Evolutionary conservation across 2,113 vertebrate genomes (phyloP).

Genomic region (Sapayoa aenigma): DNA sequence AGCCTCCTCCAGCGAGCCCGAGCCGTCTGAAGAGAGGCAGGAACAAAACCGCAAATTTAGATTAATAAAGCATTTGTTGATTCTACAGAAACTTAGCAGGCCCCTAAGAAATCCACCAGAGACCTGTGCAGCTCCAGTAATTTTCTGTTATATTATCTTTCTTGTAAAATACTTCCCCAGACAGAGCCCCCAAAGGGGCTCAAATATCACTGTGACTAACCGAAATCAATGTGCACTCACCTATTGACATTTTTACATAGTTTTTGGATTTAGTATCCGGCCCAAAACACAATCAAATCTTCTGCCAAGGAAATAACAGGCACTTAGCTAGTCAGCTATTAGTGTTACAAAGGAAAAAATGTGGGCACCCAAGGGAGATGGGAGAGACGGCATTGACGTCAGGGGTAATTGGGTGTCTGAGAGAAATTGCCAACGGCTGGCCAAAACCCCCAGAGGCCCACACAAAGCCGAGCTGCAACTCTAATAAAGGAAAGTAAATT

Average conservation of each 20-base stretch:
- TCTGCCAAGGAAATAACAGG: slow-evolving; percentile 86
- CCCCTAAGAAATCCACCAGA: slow-evolving; percentile 81
- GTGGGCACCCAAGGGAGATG: slow-evolving; percentile 94
- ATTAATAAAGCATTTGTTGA: slow-evolving; percentile 87
- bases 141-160: slow-evolving; percentile 86
- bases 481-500: slow-evolving; percentile 89
- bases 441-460: slow-evolving; percentile 82
- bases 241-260: slow-evolving; percentile 88
- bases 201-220: slow-evolving; percentile 85
- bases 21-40: slow-evolving; percentile 75
- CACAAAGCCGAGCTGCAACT: slow-evolving; percentile 83
- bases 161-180: slow-evolving; percentile 83
- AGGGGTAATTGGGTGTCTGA: slow-evolving; percentile 93
- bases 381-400: slow-evolving; percentile 93
- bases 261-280: slow-evolving; percentile 85
- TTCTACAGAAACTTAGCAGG: slow-evolving; percentile 84
- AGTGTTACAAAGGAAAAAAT: slow-evolving; percentile 86
- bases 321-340: slow-evolving; percentile 87
- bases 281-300: slow-evolving; percentile 84
- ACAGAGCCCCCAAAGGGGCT: slow-evolving; percentile 81
- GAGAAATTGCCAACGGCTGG: slow-evolving; percentile 94
- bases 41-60: slow-evolving; percentile 84
- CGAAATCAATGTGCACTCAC: slow-evolving; percentile 84
- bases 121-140: slow-evolving; percentile 80
- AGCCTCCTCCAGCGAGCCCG: slow-evolving; percentile 76